Conservation (phyloP, 2,888 invertebrate genomes). For the Muscina levida region DNA sequence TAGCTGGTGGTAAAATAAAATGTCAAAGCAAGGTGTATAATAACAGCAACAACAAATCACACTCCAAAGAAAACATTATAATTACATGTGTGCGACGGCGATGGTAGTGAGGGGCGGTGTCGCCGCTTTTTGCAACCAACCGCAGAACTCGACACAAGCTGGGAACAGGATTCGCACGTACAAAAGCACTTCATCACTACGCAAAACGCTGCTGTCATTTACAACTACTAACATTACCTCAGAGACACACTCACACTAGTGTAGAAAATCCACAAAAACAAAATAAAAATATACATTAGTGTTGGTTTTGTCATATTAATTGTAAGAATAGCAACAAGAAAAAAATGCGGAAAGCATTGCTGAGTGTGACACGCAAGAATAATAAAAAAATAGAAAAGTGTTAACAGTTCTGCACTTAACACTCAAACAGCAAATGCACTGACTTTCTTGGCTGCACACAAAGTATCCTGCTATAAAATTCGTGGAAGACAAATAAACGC, state of each 20-base stretch:
- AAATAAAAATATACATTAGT: constrained; percentile 39
- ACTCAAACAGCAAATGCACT: too few species aligned
- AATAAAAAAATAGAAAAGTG: constrained; percentile 4
- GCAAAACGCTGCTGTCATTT: constrained; percentile 12
- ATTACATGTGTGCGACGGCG: too few species aligned
- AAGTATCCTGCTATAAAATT: too few species aligned
- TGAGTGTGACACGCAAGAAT: neutral
- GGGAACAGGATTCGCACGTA: neutral
- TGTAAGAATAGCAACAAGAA: neutral
- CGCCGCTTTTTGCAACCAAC: neutral
- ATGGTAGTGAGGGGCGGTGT: too few species aligned
- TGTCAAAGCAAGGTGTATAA: too few species aligned
- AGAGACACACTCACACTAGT: constrained; percentile 14
- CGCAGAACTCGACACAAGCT: neutral
- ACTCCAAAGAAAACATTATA: too few species aligned
- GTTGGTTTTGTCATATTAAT: too few species aligned
- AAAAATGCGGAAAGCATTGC: neutral
- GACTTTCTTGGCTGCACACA: too few species aligned
- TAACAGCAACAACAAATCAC: too few species aligned
- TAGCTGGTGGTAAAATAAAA: too few species aligned
- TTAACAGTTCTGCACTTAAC: constrained; percentile 36
- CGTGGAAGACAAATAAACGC: too few species aligned
- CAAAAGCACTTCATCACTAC: constrained; percentile 17
- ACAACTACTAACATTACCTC: neutral
- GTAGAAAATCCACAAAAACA: too few species aligned